Evolutionary conservation across 2,888 invertebrate genomes (phyloP), one percentile per base, ranked within the genome.

Genomic region (Brachynemurus nebulosus): DNA sequence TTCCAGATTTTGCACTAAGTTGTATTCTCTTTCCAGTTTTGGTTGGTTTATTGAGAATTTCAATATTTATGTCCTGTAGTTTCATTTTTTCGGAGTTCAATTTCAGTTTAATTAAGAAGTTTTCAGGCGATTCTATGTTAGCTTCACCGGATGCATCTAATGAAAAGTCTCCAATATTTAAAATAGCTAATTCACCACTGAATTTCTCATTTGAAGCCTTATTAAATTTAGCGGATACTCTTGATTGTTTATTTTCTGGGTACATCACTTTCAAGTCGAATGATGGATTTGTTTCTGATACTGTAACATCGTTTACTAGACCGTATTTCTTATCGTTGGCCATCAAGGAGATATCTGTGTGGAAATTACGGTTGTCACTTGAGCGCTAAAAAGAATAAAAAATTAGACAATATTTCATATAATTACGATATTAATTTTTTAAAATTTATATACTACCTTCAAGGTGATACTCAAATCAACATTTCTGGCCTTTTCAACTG

Each of bases 61-160:
- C 77, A 1, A 79, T 62, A 6, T 73, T 67, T 51, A 79, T 69
- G 57, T 80, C 76, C 50, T 85, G 72, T 23, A 77, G 55, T 18
- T 78, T 72, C 1, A 85, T 57, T 51, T 72, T 72, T 4, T 74
- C 73, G 1, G 78, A 78, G 59, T 82, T 74, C 11, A 76, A 69
- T 48, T 72, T 68, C 0, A 72, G 55, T 48, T 75, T 72, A 23
- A 86, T 56, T 42, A 66, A 61, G 45, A 86, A 76, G 52, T 81
- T 73, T 49, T 86, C 81, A 17, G 77, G 65, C 43, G 69, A 72
- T 16, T 67, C 67, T 1, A 78, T 59, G 41, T 70, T 72, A 1
- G 69, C 69, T 44, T 78, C 76, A 1, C 70, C 56, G 27, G 62
- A 65, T 1, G 70, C 64, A 47, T 76, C 72, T 0, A 77, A 57